Evolutionary conservation across 1,140 invertebrate species (phyloP), one percentile per base, ranked within the genome.

Genomic region (Drosophila nigrodunni): DNA sequence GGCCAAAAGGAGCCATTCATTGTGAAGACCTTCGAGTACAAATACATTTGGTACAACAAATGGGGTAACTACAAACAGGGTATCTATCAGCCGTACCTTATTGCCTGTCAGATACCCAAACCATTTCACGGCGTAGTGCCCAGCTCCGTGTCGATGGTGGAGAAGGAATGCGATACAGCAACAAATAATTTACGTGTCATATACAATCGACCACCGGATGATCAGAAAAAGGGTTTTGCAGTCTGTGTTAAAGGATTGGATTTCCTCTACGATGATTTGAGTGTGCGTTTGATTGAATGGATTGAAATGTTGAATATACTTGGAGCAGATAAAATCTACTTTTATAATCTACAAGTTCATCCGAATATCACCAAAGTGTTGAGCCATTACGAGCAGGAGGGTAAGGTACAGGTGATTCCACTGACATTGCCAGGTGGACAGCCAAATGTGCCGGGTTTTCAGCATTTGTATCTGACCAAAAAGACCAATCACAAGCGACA

Each of bases 181-280:
- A 97, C 95, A 5, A 98, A 97, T 82, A 98, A 98, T 93, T 93
- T 98, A n/a, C 93, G 96, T 3, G 96, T 98, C 1, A 96, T 97
- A 72, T 96, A 97, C 92, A 95, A 97, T 80, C 95, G 95, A 67
- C 95, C 96, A 3, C 93, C 85, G 58, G 93, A 94, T 71, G 93
- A 94, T 35, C 94, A 94, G 43, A 96, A 97, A 80, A 95, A 96
- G 82, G 95, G 96, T 1, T 98, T 99, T 91, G 98, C 97, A 0
- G 97, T 99, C 0, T 99, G 98, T 91, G 98, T 99, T 13, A 99
- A 99, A 93, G 98, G 94, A 0, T 92, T 99, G 10, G 97, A 98
- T 91, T 98, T 98, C 78, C 94, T 98, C 0, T 96, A 98, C 90
- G 97, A 98, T 82, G 98, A 99, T 92, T 92, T 98, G 0, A 98